Percentiles rank a stretch among this genome's conserved stretches.
phyloP scores from a whole-genome alignment of 1,140 invertebrate genomes.

The Ceratosolen fusciceps region DNA sequence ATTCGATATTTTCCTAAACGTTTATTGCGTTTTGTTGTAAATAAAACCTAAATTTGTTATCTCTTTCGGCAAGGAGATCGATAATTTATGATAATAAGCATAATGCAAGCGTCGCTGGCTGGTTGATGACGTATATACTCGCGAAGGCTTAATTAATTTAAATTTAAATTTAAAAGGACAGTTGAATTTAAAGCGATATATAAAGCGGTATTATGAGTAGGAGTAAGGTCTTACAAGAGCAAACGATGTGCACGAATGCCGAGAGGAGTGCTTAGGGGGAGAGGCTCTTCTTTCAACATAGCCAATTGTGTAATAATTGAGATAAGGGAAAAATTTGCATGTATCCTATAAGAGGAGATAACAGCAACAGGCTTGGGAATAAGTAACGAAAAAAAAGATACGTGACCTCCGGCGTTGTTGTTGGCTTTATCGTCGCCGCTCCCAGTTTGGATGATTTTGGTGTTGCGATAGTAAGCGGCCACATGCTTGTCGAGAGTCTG shows the following conservation, averaged over 20 bases:
- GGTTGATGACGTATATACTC: too few species aligned
- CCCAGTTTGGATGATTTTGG: slow-evolving; percentile 53
- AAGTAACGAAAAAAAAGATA: slow-evolving; percentile 36
- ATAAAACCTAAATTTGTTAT: too few species aligned
- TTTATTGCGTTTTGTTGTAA: too few species aligned
- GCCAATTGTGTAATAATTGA: slow-evolving; percentile 16
- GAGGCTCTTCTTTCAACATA: background rate
- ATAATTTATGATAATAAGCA: too few species aligned
- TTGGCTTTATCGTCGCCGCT: slow-evolving; percentile 57
- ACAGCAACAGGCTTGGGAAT: background rate
- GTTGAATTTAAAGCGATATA: too few species aligned
- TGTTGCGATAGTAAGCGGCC: slow-evolving; percentile 50
- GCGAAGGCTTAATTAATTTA: too few species aligned
- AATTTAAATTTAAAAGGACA: too few species aligned
- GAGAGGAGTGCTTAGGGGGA: background rate
- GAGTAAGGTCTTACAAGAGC: too few species aligned
- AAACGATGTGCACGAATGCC: background rate
- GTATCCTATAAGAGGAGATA: slow-evolving; percentile 5
- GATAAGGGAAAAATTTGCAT: background rate
- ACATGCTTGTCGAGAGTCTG: slow-evolving; percentile 49
- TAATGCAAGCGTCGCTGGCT: too few species aligned
- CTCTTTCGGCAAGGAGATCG: too few species aligned
- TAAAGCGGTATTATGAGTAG: too few species aligned
- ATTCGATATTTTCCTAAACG: too few species aligned
- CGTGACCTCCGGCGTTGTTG: slow-evolving; percentile 51